phyloP scores from a whole-genome alignment of 2,113 vertebrate species.

The Takifugu flavidus region DNA sequence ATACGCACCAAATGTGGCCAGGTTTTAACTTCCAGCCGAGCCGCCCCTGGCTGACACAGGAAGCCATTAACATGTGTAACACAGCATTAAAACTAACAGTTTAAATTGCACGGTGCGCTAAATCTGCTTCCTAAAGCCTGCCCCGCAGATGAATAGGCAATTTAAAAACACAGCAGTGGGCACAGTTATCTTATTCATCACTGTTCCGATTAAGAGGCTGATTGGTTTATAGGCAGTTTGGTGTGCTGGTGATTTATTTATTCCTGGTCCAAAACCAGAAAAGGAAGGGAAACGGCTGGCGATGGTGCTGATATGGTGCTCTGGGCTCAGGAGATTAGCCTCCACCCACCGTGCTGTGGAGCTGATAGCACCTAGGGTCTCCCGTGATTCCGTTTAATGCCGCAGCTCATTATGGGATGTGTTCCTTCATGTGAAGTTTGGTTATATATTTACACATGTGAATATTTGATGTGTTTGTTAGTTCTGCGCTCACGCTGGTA shows the following conservation, averaged over 20 bases:
- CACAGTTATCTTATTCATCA: constrained; percentile 65
- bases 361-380: constrained; percentile 7
- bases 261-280: constrained; percentile 39
- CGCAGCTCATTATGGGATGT: constrained; percentile 54
- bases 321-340: constrained; percentile 48
- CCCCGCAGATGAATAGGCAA: constrained; percentile 68
- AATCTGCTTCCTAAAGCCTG: constrained; percentile 41
- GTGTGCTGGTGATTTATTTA: constrained; percentile 43
- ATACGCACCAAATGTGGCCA: neutral
- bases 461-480: constrained; percentile 7
- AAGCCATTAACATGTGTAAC: constrained; percentile 28
- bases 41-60: constrained; percentile 25
- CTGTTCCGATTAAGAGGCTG: constrained; percentile 60
- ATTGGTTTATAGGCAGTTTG: constrained; percentile 51
- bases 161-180: constrained; percentile 69
- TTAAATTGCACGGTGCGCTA: constrained; percentile 40
- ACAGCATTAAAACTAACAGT: constrained; percentile 24
- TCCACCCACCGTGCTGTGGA: neutral
- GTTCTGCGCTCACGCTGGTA: constrained; percentile 17
- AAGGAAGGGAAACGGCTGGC: constrained; percentile 28
- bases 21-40: constrained; percentile 20
- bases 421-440: constrained; percentile 20
- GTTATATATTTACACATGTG: constrained; percentile 2
- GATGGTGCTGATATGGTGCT: constrained; percentile 37
- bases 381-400: constrained; percentile 51